Percentiles rank a stretch among this genome's conserved stretches.
Evolutionary conservation across 1,140 invertebrate species (phyloP).

Genomic region (Drosophila serrata): DNA sequence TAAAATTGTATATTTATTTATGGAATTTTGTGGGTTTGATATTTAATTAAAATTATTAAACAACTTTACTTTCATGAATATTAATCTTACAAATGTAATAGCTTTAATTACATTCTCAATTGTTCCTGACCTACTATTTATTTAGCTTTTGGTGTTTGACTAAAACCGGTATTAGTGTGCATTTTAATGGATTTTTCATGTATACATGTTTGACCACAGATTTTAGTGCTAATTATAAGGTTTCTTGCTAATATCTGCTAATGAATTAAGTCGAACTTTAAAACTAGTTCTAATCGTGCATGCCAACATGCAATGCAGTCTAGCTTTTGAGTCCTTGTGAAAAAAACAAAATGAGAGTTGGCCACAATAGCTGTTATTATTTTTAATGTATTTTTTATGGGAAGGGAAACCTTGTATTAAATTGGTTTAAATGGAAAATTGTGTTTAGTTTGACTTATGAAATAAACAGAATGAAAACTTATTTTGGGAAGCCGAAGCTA

Average conservation of each 20-base stretch:
- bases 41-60: not conserved
- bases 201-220: slow-evolving; percentile 15
- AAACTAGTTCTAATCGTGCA: slow-evolving; percentile 37
- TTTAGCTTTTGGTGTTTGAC: not conserved
- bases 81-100: not conserved
- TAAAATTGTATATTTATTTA: not conserved
- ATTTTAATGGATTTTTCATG: slow-evolving; percentile 69
- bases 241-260: slow-evolving; percentile 60
- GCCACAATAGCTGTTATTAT: slow-evolving; percentile 1
- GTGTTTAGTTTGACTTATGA: not conserved
- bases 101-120: not conserved
- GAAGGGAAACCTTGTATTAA: not conserved
- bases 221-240: slow-evolving; percentile 25
- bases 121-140: not conserved
- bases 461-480: not conserved
- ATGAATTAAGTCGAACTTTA: slow-evolving; percentile 68
- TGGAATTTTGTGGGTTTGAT: not conserved
- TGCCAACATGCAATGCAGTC: slow-evolving; percentile 58
- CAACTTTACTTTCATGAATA: not conserved
- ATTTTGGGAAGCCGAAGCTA: too few relatives aligned
- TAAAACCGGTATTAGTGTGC: not conserved
- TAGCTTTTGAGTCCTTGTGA: not conserved
- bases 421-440: slow-evolving; percentile 7
- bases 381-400: slow-evolving; percentile 6
- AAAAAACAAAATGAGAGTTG: slow-evolving; percentile 12